Evolutionary conservation across 1,140 invertebrate species (phyloP), one percentile per base, ranked within the genome.

Genomic region (Pararge aegeria): DNA sequence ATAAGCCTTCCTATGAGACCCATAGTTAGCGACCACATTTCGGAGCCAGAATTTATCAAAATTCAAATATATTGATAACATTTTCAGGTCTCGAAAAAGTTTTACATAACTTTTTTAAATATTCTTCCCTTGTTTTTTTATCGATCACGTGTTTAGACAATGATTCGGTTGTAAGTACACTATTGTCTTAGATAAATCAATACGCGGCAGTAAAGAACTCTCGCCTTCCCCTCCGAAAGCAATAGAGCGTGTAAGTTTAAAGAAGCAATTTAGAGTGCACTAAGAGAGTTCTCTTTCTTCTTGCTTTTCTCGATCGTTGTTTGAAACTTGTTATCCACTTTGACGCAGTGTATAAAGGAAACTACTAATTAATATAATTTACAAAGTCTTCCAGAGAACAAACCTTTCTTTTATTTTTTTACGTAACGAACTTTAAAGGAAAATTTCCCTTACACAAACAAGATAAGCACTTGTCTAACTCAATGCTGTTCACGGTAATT

Each of bases 281-380:
- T 51, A 15, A n/a, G 27, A 29, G 29, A 51, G 49, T 34, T 12
- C 49, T 19, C 29, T 49, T 29, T 30, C 48, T 50, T 30, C 48
- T 18, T 7, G 24, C 24, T 24, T 24, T 49, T 27, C 24, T 13
- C 49, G 27, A 16, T 27, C 49, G 18, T 46, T 46, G 71, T 61
- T 44, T 59, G n/a, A 16, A 34, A 34, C 30, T 34, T 34, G 30
- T 34, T 34, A 34, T 34, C 30, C 30, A 34, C 30, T 34, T 34
- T 34, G 9, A n/a, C 30, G 30, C n/a, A 34, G 30, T 34, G 30
- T 34, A 34, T 34, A 34, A 34, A 34, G 30, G 30, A 1, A 34
- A 34, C 30, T 34, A 34, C 7, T 12, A 34, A 34, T 34, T 34
- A 34, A 34, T 34, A 34, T 34, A 34, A 34, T 34, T 34, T 34